Percentiles rank a stretch among this genome's conserved stretches.
These are phyloP conservation scores for Hydropsyche tenuis DNA, from an alignment of 1,140 invertebrate species.

Conservation along the genomic window DNA sequence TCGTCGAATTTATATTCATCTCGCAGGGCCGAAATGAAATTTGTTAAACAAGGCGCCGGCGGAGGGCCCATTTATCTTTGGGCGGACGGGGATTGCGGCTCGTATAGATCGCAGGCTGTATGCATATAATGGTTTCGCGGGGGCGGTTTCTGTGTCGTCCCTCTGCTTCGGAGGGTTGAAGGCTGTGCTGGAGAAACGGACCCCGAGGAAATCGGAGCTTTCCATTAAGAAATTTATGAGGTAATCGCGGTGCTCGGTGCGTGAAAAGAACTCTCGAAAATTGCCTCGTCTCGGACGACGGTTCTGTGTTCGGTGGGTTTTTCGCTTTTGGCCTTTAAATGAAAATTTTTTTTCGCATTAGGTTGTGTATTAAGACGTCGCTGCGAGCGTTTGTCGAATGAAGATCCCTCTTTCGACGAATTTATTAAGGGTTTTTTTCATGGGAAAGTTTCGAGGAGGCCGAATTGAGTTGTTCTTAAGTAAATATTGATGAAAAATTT, in stretches of 20 bases:
- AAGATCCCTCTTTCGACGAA: too few relatives aligned
- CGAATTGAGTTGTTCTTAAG: too few relatives aligned
- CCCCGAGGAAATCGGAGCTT: slow-evolving; percentile 27
- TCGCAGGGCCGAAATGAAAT: slow-evolving; percentile 33
- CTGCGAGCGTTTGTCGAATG: too few relatives aligned
- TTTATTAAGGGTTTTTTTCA: too few relatives aligned
- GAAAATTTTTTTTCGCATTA: too few relatives aligned
- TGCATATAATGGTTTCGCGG: neutral
- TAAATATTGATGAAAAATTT: too few relatives aligned
- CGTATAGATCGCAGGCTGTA: too few relatives aligned
- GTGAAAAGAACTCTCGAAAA: slow-evolving; percentile 27
- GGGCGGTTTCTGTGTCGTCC: neutral
- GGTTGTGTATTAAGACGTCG: too few relatives aligned
- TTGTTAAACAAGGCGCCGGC: slow-evolving; percentile 38
- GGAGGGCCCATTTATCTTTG: slow-evolving; percentile 26
- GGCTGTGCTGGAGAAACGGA: slow-evolving; percentile 4
- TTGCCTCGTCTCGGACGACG: neutral
- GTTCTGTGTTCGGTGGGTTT: neutral
- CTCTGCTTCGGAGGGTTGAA: slow-evolving; percentile 1
- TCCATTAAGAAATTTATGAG: slow-evolving; percentile 42
- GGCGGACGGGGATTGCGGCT: neutral
- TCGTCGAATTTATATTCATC: slow-evolving; percentile 36
- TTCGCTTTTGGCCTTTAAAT: too few relatives aligned
- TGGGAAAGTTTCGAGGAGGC: too few relatives aligned
- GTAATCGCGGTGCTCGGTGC: slow-evolving; percentile 23